Percentiles rank a stretch among this genome's conserved stretches.
These are phyloP conservation scores for Brachionus rotundiformis DNA, from an alignment of 1,140 invertebrate genomes.

Conservation along the genomic window DNA sequence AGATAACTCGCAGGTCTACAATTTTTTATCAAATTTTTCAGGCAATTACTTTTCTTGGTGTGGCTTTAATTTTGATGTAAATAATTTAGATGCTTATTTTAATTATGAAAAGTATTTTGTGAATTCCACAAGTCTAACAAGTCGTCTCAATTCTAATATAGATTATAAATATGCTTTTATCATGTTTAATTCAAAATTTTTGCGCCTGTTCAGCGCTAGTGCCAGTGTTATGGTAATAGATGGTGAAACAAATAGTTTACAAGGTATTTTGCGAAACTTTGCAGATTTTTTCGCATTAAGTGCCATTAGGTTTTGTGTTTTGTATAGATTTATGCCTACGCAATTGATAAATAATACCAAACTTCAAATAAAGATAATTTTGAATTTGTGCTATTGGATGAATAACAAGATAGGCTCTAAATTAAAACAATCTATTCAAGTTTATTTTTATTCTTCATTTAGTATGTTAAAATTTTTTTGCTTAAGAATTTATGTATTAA, in stretches of 20 bases:
- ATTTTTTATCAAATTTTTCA: conserved; percentile 41
- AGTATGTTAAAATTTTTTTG: conserved; percentile 41
- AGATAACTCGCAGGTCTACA: background rate
- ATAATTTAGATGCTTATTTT: conserved; percentile 39
- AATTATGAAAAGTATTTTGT: conserved; percentile 51
- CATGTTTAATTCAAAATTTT: conserved; percentile 44
- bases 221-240: conserved; percentile 27
- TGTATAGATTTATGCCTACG: conserved; percentile 22
- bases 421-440: background rate
- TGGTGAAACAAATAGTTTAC: conserved; percentile 38
- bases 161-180: conserved; percentile 28
- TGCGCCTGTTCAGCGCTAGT: conserved; percentile 23
- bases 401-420: conserved; percentile 25
- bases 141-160: conserved; percentile 19
- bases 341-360: conserved; percentile 12
- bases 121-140: conserved; percentile 5
- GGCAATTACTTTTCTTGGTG: conserved; percentile 37
- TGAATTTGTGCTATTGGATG: conserved; percentile 40
- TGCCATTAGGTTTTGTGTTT: conserved; percentile 12
- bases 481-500: conserved; percentile 5
- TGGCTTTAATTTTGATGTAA: conserved; percentile 37
- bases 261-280: conserved; percentile 45
- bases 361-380: conserved; percentile 34
- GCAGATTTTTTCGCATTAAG: conserved; percentile 38
- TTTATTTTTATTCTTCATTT: conserved; percentile 31